Percentiles rank a stretch among this genome's conserved stretches.
Evolutionary conservation across 2,888 invertebrate genomes (phyloP).

Genomic region (Philereme vetulata): DNA sequence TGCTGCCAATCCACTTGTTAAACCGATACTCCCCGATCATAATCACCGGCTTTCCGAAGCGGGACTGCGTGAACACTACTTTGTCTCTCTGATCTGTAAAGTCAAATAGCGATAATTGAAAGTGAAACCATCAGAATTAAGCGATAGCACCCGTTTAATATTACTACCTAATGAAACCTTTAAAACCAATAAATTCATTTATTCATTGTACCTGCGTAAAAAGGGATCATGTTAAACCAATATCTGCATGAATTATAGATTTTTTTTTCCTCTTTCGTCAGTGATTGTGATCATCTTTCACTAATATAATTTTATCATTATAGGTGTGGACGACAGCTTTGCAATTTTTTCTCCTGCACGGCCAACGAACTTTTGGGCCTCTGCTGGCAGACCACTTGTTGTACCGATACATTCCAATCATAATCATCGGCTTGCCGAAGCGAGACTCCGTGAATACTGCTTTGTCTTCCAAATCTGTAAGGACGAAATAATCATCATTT

Average conservation of each 20-base stretch:
- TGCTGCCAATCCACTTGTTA: conserved; percentile 17
- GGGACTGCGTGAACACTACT: not conserved
- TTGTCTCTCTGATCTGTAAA: not conserved
- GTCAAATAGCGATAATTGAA: not conserved
- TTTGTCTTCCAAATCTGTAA: conserved; percentile 35
- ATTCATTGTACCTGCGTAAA: too few relatives aligned
- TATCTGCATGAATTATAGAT: not conserved
- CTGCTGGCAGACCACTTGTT: conserved; percentile 33
- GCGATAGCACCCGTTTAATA: too few relatives aligned
- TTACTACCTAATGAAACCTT: too few relatives aligned
- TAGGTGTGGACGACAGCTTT: conserved; percentile 13
- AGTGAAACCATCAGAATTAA: not conserved
- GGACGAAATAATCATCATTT: too few relatives aligned
- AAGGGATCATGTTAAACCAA: not conserved
- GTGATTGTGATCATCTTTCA: conserved; percentile 14
- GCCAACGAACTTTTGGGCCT: conserved; percentile 38
- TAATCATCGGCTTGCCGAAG: conserved; percentile 50
- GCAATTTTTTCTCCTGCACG: conserved; percentile 38
- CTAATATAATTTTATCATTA: conserved; percentile 10
- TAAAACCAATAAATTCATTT: too few relatives aligned
- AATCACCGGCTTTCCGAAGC: conserved; percentile 45
- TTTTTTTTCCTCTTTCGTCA: not conserved
- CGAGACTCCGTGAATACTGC: conserved; percentile 40
- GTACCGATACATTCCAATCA: conserved; percentile 42
- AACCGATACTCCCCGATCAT: conserved; percentile 33